Evolutionary conservation across 2,113 vertebrate species (phyloP).

Genomic region (Tyrannus savana): DNA sequence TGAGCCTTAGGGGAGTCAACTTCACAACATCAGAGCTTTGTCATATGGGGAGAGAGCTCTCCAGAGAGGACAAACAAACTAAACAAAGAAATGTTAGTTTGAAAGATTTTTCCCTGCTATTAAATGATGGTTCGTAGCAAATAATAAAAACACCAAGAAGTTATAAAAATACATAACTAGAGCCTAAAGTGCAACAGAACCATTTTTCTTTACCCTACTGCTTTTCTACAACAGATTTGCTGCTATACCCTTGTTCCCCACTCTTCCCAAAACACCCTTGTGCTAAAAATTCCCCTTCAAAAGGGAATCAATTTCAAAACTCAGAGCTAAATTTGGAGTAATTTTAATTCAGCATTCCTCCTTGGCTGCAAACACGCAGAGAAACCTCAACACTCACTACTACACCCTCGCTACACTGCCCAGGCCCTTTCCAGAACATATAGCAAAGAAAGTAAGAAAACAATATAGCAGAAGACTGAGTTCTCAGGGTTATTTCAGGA

Average conservation of each 20-base stretch:
- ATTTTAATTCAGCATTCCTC: conserved; percentile 19
- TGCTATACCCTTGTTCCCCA: background rate
- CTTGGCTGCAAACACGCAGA: background rate
- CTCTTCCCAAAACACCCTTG: background rate
- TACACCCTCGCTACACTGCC: background rate
- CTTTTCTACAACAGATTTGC: background rate
- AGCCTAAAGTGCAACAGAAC: conserved; percentile 40
- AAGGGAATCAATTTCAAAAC: background rate
- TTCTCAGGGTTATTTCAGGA: conserved; percentile 54
- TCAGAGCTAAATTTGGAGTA: background rate
- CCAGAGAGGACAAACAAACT: conserved; percentile 61
- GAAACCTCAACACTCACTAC: background rate
- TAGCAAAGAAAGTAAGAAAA: background rate
- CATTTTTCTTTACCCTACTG: background rate
- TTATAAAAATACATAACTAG: conserved; percentile 56
- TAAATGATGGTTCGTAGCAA: conserved; percentile 49
- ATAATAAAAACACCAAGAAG: conserved; percentile 36
- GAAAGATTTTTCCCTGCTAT: conserved; percentile 44
- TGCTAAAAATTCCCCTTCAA: conserved; percentile 4
- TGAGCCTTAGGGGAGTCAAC: conserved; percentile 56
- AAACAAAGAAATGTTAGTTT: conserved; percentile 50
- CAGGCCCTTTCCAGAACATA: background rate
- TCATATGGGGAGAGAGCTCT: conserved; percentile 46
- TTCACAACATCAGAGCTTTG: conserved; percentile 58
- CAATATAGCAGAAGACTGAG: background rate